Evolutionary conservation across 2,113 vertebrate species (phyloP).

Genomic region (Globicephala melas): DNA sequence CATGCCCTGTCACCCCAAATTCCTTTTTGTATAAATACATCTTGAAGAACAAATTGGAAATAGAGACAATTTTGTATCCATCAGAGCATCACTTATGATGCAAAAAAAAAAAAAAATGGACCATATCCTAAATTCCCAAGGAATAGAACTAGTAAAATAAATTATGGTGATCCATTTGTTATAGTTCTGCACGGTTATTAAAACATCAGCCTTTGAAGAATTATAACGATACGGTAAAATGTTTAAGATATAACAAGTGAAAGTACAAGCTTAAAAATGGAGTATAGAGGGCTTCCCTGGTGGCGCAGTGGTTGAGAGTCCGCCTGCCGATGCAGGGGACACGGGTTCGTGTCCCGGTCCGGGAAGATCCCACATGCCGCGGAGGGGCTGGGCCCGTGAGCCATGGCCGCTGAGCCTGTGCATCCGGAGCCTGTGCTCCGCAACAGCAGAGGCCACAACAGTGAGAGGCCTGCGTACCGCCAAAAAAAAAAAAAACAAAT

Average conservation of each 20-base stretch:
- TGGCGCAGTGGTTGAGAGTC: too few relatives aligned
- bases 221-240: not conserved
- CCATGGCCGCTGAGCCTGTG: too few relatives aligned
- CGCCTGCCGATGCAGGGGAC: too few relatives aligned
- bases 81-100: not conserved
- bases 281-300: too few relatives aligned
- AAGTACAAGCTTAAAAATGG: too few relatives aligned
- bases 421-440: too few relatives aligned
- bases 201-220: constrained; percentile 44
- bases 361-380: too few relatives aligned
- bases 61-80: not conserved
- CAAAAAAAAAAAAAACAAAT: too few relatives aligned
- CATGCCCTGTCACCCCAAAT: not conserved
- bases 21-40: not conserved
- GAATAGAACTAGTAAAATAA: constrained; percentile 18
- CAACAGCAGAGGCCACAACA: too few relatives aligned
- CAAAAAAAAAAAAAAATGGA: not conserved
- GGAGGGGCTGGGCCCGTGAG: too few relatives aligned
- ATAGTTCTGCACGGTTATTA: not conserved
- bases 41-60: constrained; percentile 7
- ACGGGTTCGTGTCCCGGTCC: too few relatives aligned
- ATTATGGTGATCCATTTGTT: not conserved
- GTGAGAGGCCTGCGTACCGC: too few relatives aligned
- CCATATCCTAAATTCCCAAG: not conserved
- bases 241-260: not conserved